Evolutionary conservation across 2,113 vertebrate species (phyloP), one percentile per base, ranked within the genome.

Genomic region (Stercorarius parasiticus): DNA sequence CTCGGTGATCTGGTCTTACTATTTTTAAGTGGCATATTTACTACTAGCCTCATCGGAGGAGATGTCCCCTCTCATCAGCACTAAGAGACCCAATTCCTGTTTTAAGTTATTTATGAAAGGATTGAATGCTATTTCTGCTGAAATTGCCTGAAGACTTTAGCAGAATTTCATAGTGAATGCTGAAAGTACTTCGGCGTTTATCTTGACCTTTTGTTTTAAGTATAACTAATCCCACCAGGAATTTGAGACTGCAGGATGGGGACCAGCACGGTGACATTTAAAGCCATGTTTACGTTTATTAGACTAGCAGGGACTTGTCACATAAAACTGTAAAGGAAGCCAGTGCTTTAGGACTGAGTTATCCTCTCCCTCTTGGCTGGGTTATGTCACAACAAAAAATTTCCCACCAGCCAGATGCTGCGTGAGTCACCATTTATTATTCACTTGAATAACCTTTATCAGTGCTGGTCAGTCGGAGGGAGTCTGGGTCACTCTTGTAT

Each of bases 401-500:
- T 95, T 95, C 93, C 90, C 97, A 94, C 32, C 94, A 56, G 87
- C 61, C 91, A 84, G 78, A 73, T 84, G 73, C 79, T 40, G 80
- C 1, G 30, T 53, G 94, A 93, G n/a, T 89, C 89, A 77, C 70
- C 26, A 5, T 42, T 78, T 72, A 15, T 67, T 59, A 43, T 64
- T 93, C 82, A 43, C 76, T 65, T 8, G 47, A 53, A 12, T 86
- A 80, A 47, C 59, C 85, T 73, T 47, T 91, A 66, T 86, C 64
- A 11, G 87, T 2, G 61, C 85, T 80, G 92, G 79, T 17, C 78
- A 38, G 82, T 59, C 4, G 11, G 25, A 66, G 83, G 43, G 76
- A 82, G 66, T 89, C 71, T 52, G 86, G 72, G 69, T 82, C 88
- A 34, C 73, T 43, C 34, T 0, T 34, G 66, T 38, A 3, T 45